Evolutionary conservation across 1,140 invertebrate genomes (phyloP), one percentile per base, ranked within the genome.

Genomic region (Contarinia nasturtii): DNA sequence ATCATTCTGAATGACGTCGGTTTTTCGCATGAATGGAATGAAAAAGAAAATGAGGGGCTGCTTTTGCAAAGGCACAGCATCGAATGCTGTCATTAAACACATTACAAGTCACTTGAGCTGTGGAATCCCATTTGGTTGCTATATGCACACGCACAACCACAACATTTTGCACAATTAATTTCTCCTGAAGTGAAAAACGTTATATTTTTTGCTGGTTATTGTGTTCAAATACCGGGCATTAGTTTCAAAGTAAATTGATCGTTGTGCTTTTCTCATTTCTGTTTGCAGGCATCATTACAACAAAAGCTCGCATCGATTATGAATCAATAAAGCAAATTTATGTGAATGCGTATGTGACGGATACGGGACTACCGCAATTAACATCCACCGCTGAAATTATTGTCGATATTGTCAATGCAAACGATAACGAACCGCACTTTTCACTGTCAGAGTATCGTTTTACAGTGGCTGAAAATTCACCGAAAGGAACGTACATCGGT

Each of bases 361-460:
- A 93, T 64, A 78, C 79, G 1, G 88, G 88, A 11, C 73, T 87
- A 0, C 89, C 90, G 2, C 79, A 82, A 53, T 66, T 82, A 40
- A 80, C 78, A 7, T 74, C 85, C 0, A 72, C 76, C 1, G 83
- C 86, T 0, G 69, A 73, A 14, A 75, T 95, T 3, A 73, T 67
- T 7, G 79, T 92, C 0, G 75, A 79, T 36, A 73, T 94, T 12
- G 70, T 79, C 18, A 92, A 92, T 57, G 73, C 88, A 1, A 94
- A 94, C 55, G 88, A 93, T 57, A 83, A 87, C 54, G 75, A 79
- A 60, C 89, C 89, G 0, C 68, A 75, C 36, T 94, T 92, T 57
- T 67, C 71, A 14, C 64, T 75, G 57, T 54, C 65, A 8, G 63
- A 68, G 7, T 92, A 92, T 58, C 73, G 75, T 27, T 77, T 76